phyloP scores from a whole-genome alignment of 2,113 vertebrate genomes.

The Sinocyclocheilus anshuiensis region DNA sequence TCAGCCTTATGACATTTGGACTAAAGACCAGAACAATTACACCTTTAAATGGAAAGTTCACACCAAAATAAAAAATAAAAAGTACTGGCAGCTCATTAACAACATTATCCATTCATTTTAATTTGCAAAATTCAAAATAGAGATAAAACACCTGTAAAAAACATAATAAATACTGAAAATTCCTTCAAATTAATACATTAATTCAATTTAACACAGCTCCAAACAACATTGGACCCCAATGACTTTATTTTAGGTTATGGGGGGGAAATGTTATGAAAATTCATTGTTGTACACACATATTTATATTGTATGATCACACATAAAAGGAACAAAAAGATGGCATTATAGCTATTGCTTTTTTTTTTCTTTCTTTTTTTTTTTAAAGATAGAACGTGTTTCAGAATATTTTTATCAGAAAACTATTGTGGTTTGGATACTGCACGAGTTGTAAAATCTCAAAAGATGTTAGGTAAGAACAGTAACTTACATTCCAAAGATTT shows the following conservation, averaged over 20 bases:
- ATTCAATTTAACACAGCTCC: neutral
- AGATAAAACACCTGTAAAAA: too few relatives aligned
- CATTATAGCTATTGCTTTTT: neutral
- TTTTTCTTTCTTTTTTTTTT: neutral
- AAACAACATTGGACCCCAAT: neutral
- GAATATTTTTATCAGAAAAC: neutral
- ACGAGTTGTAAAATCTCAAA: conserved; percentile 20
- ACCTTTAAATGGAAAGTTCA: neutral
- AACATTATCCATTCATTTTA: neutral
- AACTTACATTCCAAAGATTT: neutral
- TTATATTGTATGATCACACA: neutral
- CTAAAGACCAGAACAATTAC: neutral
- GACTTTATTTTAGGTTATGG: neutral
- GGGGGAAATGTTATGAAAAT: neutral
- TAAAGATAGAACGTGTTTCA: neutral
- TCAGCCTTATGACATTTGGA: too few relatives aligned
- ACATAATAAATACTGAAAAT: too few relatives aligned
- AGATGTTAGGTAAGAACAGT: neutral
- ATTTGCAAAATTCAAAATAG: too few relatives aligned
- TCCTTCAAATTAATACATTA: too few relatives aligned
- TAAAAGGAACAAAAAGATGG: neutral
- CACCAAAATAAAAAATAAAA: neutral
- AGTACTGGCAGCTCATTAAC: neutral
- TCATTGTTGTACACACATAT: neutral
- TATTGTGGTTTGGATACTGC: conserved; percentile 33